Evolutionary conservation across 2,113 vertebrate species (phyloP).

Genomic region (Corvus hawaiiensis): DNA sequence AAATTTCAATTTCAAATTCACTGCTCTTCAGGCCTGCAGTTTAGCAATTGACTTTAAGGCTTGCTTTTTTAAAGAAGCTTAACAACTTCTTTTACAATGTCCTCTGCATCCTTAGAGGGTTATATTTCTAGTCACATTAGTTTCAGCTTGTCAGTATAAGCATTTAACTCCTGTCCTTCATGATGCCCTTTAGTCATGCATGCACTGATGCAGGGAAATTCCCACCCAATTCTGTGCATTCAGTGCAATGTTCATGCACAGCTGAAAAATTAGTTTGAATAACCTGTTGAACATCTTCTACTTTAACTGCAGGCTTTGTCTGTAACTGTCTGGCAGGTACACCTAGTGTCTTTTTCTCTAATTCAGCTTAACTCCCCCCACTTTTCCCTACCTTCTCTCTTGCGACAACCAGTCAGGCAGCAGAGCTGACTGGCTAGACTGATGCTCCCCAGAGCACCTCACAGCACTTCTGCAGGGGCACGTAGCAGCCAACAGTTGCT

Average conservation of each 20-base stretch:
- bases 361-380: neutral
- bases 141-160: neutral
- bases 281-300: neutral
- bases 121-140: neutral
- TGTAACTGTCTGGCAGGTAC: neutral
- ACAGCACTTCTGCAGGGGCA: neutral
- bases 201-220: neutral
- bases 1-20: conserved; percentile 6
- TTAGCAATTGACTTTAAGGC: neutral
- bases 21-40: neutral
- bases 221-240: neutral
- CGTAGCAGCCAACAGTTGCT: neutral
- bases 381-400: neutral
- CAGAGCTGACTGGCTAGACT: neutral
- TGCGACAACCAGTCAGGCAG: neutral
- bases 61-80: neutral
- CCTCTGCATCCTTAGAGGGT: neutral
- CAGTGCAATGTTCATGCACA: neutral
- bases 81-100: neutral
- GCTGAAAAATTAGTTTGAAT: neutral
- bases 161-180: neutral
- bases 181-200: neutral
- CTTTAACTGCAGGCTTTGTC: neutral
- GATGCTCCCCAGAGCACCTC: neutral
- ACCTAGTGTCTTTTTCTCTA: neutral